Conservation (phyloP, 2,888 invertebrate species). For the Drosophila anomelani region DNA sequence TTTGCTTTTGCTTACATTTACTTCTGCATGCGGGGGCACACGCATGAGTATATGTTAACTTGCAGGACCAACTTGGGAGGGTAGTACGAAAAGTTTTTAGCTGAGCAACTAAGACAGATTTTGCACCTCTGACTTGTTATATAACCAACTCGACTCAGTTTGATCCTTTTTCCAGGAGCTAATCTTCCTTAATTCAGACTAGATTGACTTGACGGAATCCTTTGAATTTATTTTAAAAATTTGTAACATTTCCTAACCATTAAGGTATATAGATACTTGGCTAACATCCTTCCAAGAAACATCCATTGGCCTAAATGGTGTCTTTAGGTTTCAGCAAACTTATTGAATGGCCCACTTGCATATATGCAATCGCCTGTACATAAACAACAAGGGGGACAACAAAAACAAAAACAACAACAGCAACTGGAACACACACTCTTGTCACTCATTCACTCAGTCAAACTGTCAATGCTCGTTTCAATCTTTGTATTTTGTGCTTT, state of each 20-base stretch:
- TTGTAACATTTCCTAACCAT: background rate
- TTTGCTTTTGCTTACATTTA: constrained; percentile 71
- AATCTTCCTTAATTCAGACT: background rate
- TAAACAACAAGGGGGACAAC: constrained; percentile 37
- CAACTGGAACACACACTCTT: constrained; percentile 30
- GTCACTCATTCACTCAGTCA: constrained; percentile 65
- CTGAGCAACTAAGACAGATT: background rate
- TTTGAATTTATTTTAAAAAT: background rate
- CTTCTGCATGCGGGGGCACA: constrained; percentile 48
- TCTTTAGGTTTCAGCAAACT: constrained; percentile 19
- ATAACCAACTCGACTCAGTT: background rate
- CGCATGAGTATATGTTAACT: constrained; percentile 8
- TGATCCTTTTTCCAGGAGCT: background rate
- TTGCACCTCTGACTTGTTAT: no score
- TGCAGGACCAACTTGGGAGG: constrained; percentile 4
- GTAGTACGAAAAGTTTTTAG: constrained; percentile 1
- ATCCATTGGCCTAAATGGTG: background rate
- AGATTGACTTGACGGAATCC: background rate
- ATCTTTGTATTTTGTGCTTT: constrained; percentile 72
- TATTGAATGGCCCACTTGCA: constrained; percentile 40
- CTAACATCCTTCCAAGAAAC: background rate
- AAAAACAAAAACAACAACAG: constrained; percentile 14
- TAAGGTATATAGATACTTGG: background rate
- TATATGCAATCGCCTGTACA: constrained; percentile 52
- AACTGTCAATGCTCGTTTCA: constrained; percentile 73